A percentile compares a stretch with the other conserved stretches of the same genome.
Conservation (phyloP, 2,113 vertebrate species). For the Trinectes maculatus region DNA sequence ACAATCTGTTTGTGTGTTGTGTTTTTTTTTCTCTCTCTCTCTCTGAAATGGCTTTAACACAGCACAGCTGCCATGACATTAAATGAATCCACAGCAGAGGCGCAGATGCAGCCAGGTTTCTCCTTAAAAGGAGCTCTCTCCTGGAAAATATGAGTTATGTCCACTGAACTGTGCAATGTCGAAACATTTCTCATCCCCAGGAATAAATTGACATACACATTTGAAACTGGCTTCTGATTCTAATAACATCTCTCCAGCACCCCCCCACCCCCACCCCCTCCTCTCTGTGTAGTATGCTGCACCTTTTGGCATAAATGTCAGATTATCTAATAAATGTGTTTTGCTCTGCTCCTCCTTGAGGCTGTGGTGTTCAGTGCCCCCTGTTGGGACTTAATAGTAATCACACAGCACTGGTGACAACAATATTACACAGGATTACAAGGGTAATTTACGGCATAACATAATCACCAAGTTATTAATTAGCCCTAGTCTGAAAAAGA, state of each 20-base stretch:
- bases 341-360: slow-evolving; percentile 9
- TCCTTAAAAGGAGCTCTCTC: slow-evolving; percentile 48
- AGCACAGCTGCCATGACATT: slow-evolving; percentile 51
- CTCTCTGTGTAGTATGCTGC: not conserved
- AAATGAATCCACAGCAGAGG: slow-evolving; percentile 45
- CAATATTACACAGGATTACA: slow-evolving; percentile 10
- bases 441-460: slow-evolving; percentile 11
- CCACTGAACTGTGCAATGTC: slow-evolving; percentile 34
- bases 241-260: slow-evolving; percentile 7
- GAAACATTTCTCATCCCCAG: slow-evolving; percentile 29
- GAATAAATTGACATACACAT: slow-evolving; percentile 18
- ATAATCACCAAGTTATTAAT: slow-evolving; percentile 31
- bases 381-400: slow-evolving; percentile 56
- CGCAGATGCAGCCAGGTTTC: slow-evolving; percentile 31
- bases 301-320: slow-evolving; percentile 35
- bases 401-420: not conserved
- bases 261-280: not conserved
- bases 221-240: slow-evolving; percentile 18
- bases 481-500: not conserved
- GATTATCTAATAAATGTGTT: slow-evolving; percentile 30
- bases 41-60: slow-evolving; percentile 29
- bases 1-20: slow-evolving; percentile 28
- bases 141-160: slow-evolving; percentile 48
- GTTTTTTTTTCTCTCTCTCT: slow-evolving; percentile 16
- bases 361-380: slow-evolving; percentile 52